Base-by-base conservation (phyloP, 2,888 invertebrate genomes). In the Euclidia mi region DNA sequence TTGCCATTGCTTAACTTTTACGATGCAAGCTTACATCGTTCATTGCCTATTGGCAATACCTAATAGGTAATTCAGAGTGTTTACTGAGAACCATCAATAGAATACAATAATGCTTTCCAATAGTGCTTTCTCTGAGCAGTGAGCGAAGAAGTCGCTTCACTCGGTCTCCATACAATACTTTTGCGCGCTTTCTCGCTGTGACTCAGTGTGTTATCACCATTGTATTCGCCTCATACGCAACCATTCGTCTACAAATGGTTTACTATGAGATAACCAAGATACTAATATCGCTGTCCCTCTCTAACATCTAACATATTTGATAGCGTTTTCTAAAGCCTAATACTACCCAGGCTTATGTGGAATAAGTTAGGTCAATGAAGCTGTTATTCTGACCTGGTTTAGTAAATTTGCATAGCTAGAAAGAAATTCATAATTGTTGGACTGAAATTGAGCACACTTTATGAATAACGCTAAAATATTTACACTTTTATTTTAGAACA, bases 121-220 rank as follows among this genome's bases (percentile, higher is more conserved):
- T 65, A 48, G 51, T 41, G 71, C 63, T 71, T 71, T 75, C 69
- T 71, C 64, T 64, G 65, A n/a, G n/a, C n/a, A n/a, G n/a, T 38
- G 14, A 51, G 34, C 50, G 47, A 56, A 63, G 58, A 66, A 66
- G 56, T 61, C 65, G 59, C 59, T 46, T 52, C 52, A 58, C 53
- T 35, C 18, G 37, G 18, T 50, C 58, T 12, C 18, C 44, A 28
- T 28, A 64, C 63, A 60, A 62, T 73, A 62, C 75, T 55, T 56
- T 67, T 59, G 53, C 45, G 43, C n/a, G 74, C 78, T 82, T 79
- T 82, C 82, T 74, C 72, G 56, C 49, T 67, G 71, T 71, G 74
- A 76, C 55, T 76, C 74, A 71, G 63, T 76, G 67, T 77, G 76
- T 74, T 79, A 71, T 75, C 70, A 52, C 34, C 62, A 77, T 80